phyloP scores from a whole-genome alignment of 2,113 vertebrate genomes.

The Uria lomvia region DNA sequence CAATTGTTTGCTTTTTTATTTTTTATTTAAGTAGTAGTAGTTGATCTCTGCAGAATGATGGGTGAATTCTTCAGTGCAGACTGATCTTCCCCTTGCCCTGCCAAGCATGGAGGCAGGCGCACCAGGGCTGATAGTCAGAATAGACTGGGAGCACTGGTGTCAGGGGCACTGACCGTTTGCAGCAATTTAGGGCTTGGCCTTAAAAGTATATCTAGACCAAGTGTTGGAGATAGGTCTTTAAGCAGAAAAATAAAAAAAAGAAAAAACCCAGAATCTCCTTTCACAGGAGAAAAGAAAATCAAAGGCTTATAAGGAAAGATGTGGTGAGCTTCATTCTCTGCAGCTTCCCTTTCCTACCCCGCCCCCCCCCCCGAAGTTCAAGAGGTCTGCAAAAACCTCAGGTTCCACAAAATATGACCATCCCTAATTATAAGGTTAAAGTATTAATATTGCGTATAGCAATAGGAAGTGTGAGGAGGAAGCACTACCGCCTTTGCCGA shows the following conservation, averaged over 20 bases:
- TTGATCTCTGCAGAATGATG: not conserved
- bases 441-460: not conserved
- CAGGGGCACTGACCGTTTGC: not conserved
- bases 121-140: not conserved
- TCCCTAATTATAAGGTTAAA: not conserved
- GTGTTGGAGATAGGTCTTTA: not conserved
- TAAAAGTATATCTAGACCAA: not conserved
- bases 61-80: not conserved
- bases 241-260: not conserved
- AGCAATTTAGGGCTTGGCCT: not conserved
- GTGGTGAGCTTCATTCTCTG: not conserved
- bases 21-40: not conserved
- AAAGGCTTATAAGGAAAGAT: not conserved
- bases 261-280: not conserved
- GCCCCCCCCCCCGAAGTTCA: not conserved
- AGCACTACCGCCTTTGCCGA: not conserved
- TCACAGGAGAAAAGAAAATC: not conserved
- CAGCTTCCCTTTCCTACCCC: not conserved
- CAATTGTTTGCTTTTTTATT: not conserved
- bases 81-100: not conserved
- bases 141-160: not conserved
- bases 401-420: not conserved
- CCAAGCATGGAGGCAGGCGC: not conserved
- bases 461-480: slow-evolving; percentile 5
- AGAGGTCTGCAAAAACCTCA: slow-evolving; percentile 32